Base-by-base conservation (phyloP, 2,113 vertebrate genomes). In the Mugil cephalus region DNA sequence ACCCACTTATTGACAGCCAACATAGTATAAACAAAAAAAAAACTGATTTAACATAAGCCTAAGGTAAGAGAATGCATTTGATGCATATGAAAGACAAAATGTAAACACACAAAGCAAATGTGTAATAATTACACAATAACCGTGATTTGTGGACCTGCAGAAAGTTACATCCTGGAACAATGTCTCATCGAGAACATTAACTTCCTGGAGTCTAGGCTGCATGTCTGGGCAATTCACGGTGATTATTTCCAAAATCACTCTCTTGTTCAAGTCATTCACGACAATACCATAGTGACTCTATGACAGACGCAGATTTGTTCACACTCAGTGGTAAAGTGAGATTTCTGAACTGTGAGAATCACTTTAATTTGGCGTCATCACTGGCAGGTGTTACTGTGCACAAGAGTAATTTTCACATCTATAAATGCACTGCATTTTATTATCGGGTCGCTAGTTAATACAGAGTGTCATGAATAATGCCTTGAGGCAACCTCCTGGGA, bases 281-380 rank as follows among this genome's bases (percentile, higher is more conserved):
- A 30, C 24, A 30, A 30, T 30, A 30, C 24, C 5, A 30, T 5
- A 30, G 24, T 53, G 19, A 19, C 50, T 36, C 10, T 18, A 24
- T 79, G 63, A 68, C 47, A 67, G 69, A 60, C 61, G 53, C 30
- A 18, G 18, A 60, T 35, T 58, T 60, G 47, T 43, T 54, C 51
- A 68, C 42, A 68, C 21, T 21, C 30, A 62, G 54, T n/a, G 42
- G 34, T 30, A 43, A 67, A 63, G 34, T 19, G 15, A 67, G 36
- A 42, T 50, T 48, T 56, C 19, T 11, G 35, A 52, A 45, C 4
- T 21, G 24, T 39, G 1, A 7, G 9, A 42, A 9, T 51, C 4
- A 35, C 36, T 8, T 10, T 36, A 2, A 58, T 24, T 74, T 60
- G 45, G 30, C 38, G 19, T 56, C 52, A 56, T 21, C 17, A 69